A percentile compares a stretch with the other conserved stretches of the same genome.
These are phyloP conservation scores for Trichonephila inaurata DNA, from an alignment of 1,140 invertebrate species.

Conservation along the genomic window DNA sequence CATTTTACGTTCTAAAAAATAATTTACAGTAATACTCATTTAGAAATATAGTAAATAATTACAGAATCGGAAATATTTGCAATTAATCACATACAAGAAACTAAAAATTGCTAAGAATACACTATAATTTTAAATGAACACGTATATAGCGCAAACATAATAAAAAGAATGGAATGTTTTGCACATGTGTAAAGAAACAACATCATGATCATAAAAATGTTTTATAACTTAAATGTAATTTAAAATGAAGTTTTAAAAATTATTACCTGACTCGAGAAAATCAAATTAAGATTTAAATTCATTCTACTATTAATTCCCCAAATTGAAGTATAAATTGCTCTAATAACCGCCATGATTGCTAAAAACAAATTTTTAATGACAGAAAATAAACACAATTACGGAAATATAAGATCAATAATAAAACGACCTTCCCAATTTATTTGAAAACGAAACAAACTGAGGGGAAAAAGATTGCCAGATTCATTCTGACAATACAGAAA, in stretches of 20 bases:
- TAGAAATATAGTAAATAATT: neutral
- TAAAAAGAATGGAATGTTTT: too few relatives aligned
- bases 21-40: neutral
- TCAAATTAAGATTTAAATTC: too few relatives aligned
- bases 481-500: neutral
- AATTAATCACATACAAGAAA: too few relatives aligned
- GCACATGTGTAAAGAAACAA: too few relatives aligned
- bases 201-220: too few relatives aligned
- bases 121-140: too few relatives aligned
- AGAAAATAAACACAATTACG: neutral
- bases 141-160: too few relatives aligned
- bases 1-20: constrained; percentile 71
- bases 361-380: neutral
- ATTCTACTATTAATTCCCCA: too few relatives aligned
- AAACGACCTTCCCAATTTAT: neutral
- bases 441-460: neutral
- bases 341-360: neutral
- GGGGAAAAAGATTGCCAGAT: neutral
- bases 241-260: too few relatives aligned
- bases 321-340: neutral
- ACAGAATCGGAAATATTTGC: neutral
- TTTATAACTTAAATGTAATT: too few relatives aligned
- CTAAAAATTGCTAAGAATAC: too few relatives aligned
- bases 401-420: neutral
- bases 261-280: too few relatives aligned